Conservation (phyloP, 2,797 vertebrate species). For the Huso huso region DNA sequence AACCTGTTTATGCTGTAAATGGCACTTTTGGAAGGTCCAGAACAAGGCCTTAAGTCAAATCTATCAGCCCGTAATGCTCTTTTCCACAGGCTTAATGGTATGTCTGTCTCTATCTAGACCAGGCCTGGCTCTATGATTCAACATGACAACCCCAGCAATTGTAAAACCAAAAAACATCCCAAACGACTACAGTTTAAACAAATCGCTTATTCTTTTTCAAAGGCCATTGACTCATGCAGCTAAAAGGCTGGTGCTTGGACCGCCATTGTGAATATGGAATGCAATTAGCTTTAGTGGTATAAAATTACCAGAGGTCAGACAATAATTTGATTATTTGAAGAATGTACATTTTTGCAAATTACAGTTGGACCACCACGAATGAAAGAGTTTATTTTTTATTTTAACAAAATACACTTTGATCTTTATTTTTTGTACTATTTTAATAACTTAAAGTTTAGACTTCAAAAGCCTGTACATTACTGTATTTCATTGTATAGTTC, state of each 20-base stretch:
- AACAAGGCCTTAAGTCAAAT: conserved; percentile 69
- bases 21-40: conserved; percentile 37
- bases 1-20: conserved; percentile 63
- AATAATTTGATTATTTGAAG: conserved; percentile 79
- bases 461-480: no score
- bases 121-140: conserved; percentile 56
- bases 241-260: conserved; percentile 54
- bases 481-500: no score
- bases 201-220: conserved; percentile 71
- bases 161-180: conserved; percentile 60
- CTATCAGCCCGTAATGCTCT: conserved; percentile 55
- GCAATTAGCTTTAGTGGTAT: conserved; percentile 73
- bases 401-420: no score
- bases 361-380: conserved; percentile 62
- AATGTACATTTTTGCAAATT: conserved; percentile 57
- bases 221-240: conserved; percentile 58
- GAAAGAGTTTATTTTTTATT: no score
- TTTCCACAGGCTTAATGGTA: conserved; percentile 56
- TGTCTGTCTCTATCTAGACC: conserved; percentile 67
- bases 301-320: conserved; percentile 71
- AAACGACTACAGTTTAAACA: conserved; percentile 57
- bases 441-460: no score
- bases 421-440: no score
- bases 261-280: conserved; percentile 60
- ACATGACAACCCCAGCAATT: conserved; percentile 58